Percentiles rank a stretch among this genome's conserved stretches.
Evolutionary conservation across 2,113 vertebrate genomes (phyloP).

Genomic region (Ochotona curzoniae): DNA sequence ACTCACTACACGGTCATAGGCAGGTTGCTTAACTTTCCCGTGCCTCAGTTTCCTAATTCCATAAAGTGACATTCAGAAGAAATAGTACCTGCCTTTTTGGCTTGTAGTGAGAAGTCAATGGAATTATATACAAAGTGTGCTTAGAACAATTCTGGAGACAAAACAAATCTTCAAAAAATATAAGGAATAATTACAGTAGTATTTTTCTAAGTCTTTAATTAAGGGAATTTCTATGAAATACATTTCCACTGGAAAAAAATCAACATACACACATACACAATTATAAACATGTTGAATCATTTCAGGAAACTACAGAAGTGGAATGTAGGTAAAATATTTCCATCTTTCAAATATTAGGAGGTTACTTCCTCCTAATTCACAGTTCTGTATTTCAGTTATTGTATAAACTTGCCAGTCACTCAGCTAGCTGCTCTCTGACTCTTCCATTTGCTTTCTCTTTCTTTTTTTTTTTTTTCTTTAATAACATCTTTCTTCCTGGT

Average conservation of each 20-base stretch:
- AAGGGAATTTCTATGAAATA: background rate
- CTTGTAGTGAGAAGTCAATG: background rate
- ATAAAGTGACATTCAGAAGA: background rate
- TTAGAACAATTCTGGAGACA: background rate
- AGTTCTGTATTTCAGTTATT: background rate
- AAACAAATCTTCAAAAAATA: background rate
- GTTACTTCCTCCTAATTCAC: background rate
- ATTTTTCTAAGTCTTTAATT: constrained; percentile 16
- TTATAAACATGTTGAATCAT: background rate
- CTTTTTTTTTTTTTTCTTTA: too few relatives aligned
- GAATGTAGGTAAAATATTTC: background rate
- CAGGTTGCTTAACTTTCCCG: background rate
- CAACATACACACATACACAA: background rate
- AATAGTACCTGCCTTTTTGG: background rate
- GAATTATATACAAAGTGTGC: background rate
- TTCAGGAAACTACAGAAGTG: background rate
- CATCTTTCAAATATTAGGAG: background rate
- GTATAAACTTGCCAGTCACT: background rate
- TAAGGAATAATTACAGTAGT: background rate
- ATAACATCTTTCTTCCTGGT: background rate
- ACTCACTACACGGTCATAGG: background rate
- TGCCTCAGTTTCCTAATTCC: constrained; percentile 3
- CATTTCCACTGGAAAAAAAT: background rate
- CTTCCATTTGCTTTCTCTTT: background rate
- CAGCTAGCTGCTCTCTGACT: background rate